These are phyloP conservation scores for Oplegnathus fasciatus DNA, from an alignment of 2,113 vertebrate species.

Conservation along the genomic window DNA sequence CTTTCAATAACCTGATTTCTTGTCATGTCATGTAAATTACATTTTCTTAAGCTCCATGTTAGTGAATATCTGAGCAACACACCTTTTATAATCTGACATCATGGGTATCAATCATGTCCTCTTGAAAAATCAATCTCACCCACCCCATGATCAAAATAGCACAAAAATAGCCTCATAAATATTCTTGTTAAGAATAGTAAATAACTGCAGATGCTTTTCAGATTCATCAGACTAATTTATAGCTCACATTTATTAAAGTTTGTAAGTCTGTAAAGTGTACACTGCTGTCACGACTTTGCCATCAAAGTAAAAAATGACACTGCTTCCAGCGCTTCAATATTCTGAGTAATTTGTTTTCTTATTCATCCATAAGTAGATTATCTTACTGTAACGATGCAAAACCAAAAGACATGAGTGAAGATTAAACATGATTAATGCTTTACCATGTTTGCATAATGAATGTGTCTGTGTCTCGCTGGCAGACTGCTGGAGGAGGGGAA, in stretches of 20 bases:
- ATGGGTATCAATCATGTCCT: not conserved
- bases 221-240: conserved; percentile 42
- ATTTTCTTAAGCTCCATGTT: not conserved
- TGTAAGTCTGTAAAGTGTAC: conserved; percentile 6
- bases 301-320: conserved; percentile 11
- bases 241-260: conserved; percentile 22
- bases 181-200: conserved; percentile 33
- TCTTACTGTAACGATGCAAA: not conserved
- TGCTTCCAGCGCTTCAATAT: not conserved
- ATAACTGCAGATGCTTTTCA: conserved; percentile 2
- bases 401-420: not conserved
- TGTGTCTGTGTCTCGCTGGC: conserved; percentile 29
- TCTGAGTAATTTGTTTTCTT: conserved; percentile 9
- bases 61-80: conserved; percentile 9
- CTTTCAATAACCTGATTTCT: not conserved
- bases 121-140: not conserved
- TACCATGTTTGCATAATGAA: conserved; percentile 32
- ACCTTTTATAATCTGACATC: conserved; percentile 11
- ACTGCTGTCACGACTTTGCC: not conserved
- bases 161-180: conserved; percentile 21
- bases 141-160: conserved; percentile 17
- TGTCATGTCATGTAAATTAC: not conserved
- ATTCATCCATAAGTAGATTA: not conserved
- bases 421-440: conserved; percentile 26
- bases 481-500: conserved; percentile 96